Conservation (phyloP, 92 coral and sea anemone species). For the Paragorgia papillata region DNA sequence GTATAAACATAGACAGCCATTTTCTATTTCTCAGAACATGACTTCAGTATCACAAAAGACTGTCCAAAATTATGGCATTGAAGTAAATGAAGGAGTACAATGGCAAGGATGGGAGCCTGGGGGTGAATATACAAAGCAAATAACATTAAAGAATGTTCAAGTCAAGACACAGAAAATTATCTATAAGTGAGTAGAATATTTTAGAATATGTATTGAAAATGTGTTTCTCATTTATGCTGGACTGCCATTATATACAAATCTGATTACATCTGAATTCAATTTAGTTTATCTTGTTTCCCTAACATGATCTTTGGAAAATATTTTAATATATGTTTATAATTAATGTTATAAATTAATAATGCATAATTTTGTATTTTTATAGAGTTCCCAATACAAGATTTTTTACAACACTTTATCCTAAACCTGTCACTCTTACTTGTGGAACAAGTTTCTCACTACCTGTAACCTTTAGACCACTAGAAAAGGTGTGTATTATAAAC, state of each 20-base stretch:
- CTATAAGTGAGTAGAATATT: conserved; percentile 69
- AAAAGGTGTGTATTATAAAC: conserved; percentile 64
- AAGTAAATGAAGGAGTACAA: conserved; percentile 81
- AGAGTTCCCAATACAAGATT: conserved; percentile 95
- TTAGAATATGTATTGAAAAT: no score
- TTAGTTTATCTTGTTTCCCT: no score
- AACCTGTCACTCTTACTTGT: conserved; percentile 92
- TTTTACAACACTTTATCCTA: conserved; percentile 94
- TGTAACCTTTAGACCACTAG: conserved; percentile 95
- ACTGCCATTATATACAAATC: no score
- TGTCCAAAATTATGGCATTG: conserved; percentile 79
- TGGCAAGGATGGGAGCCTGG: conserved; percentile 99
- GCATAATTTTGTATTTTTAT: conserved; percentile 11
- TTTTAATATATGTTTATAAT: no score
- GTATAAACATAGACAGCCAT: neutral
- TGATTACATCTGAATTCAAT: no score
- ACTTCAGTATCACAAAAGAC: conserved; percentile 37
- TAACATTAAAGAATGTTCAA: conserved; percentile 91
- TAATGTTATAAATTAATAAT: no score
- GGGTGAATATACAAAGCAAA: conserved; percentile 95
- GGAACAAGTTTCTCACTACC: conserved; percentile 95
- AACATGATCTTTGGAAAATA: no score
- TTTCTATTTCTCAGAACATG: neutral
- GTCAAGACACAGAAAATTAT: conserved; percentile 95
- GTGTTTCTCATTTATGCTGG: no score